Percentiles rank a stretch among this genome's conserved stretches.
These are phyloP conservation scores for Mormyrops boulengeri DNA, from an alignment of 2,797 vertebrate species.

Conservation along the genomic window DNA sequence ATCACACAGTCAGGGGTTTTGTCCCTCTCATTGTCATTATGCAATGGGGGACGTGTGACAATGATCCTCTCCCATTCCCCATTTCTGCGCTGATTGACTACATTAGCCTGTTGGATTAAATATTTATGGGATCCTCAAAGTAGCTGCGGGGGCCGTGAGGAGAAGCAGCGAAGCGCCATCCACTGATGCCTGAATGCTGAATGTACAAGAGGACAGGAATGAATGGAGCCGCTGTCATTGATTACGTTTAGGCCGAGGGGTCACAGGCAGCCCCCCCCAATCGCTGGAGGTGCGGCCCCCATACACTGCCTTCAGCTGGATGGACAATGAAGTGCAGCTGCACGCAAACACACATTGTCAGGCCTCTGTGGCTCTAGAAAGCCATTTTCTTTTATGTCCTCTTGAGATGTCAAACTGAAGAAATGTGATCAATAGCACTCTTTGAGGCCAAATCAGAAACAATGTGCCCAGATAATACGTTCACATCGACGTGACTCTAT, in stretches of 20 bases:
- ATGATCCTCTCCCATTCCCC: background rate
- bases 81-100: background rate
- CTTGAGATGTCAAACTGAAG: constrained; percentile 1
- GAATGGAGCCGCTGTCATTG: background rate
- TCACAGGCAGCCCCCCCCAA: background rate
- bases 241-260: constrained; percentile 3
- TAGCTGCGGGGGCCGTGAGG: background rate
- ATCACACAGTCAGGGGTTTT: background rate
- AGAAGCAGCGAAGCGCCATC: background rate
- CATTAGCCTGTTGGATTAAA: background rate
- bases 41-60: background rate
- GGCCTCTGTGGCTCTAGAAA: background rate
- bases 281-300: background rate
- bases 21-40: background rate
- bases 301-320: background rate
- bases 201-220: background rate
- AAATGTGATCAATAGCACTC: background rate
- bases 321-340: background rate
- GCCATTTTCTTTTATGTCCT: constrained; percentile 1
- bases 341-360: background rate
- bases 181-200: background rate
- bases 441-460: background rate
- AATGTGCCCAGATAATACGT: background rate
- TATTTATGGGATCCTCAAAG: background rate
- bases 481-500: background rate